Evolutionary conservation across 2,888 invertebrate genomes (phyloP).

Genomic region (Galeopsomyia nigrocyanea): DNA sequence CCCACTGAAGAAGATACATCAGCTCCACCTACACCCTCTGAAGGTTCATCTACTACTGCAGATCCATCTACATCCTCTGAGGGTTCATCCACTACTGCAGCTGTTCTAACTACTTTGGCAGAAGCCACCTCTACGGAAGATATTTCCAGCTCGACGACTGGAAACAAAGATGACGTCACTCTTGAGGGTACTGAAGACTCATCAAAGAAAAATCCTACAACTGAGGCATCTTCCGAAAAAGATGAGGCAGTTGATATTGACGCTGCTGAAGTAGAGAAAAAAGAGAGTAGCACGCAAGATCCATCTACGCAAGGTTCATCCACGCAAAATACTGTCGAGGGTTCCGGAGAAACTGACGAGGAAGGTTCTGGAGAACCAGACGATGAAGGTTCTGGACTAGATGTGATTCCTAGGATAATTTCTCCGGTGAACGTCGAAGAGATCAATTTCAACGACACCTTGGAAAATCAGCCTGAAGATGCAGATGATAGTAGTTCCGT

Average conservation of each 20-base stretch:
- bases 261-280: background rate
- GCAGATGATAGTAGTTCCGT: slow-evolving; percentile 8
- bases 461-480: slow-evolving; percentile 34
- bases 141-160: background rate
- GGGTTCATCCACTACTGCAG: too few relatives aligned
- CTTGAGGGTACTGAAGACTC: slow-evolving; percentile 33
- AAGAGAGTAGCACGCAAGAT: slow-evolving; percentile 11
- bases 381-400: slow-evolving; percentile 57
- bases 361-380: slow-evolving; percentile 67
- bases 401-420: slow-evolving; percentile 54
- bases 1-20: too few relatives aligned
- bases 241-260: slow-evolving; percentile 19
- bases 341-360: slow-evolving; percentile 64
- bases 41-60: too few relatives aligned
- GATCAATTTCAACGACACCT: slow-evolving; percentile 45
- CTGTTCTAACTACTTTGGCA: too few relatives aligned
- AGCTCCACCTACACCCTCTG: too few relatives aligned
- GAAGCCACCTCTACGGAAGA: slow-evolving; percentile 3
- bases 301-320: background rate
- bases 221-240: slow-evolving; percentile 38
- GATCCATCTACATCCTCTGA: too few relatives aligned
- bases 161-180: slow-evolving; percentile 15
- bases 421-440: slow-evolving; percentile 5
- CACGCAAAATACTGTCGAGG: slow-evolving; percentile 53
- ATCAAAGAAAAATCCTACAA: slow-evolving; percentile 23